These are phyloP conservation scores for Ceratotherium simum DNA, from an alignment of 2,113 vertebrate genomes.

Conservation along the genomic window DNA sequence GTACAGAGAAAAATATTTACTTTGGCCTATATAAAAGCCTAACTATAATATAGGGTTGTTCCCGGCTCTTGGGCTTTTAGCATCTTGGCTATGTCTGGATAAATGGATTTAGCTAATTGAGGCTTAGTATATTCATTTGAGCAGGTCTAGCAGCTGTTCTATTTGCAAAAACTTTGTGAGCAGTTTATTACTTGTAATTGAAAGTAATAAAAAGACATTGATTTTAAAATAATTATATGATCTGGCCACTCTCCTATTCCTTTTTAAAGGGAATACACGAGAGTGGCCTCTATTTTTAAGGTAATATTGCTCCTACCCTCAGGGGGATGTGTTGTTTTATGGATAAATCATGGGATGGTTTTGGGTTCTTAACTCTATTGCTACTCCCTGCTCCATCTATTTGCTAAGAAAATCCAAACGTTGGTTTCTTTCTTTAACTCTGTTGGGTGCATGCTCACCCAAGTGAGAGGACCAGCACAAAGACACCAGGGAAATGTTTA, in stretches of 20 bases:
- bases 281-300: conserved; percentile 42
- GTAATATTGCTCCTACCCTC: background rate
- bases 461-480: background rate
- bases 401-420: conserved; percentile 16
- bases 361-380: conserved; percentile 17
- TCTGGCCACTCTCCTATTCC: background rate
- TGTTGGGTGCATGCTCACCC: background rate
- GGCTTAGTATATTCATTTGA: conserved; percentile 55
- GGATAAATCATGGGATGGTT: background rate
- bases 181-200: conserved; percentile 5
- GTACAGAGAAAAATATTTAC: conserved; percentile 27
- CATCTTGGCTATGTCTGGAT: conserved; percentile 48
- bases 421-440: background rate
- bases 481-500: background rate
- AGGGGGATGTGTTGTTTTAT: conserved; percentile 9
- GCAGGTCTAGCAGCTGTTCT: conserved; percentile 26
- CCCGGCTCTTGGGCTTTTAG: background rate
- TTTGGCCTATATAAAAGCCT: conserved; percentile 40
- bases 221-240: conserved; percentile 1
- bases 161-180: conserved; percentile 46
- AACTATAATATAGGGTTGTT: conserved; percentile 1
- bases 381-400: background rate
- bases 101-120: conserved; percentile 53
- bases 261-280: conserved; percentile 46
- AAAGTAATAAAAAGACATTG: conserved; percentile 49